Percentiles rank a stretch among this genome's conserved stretches.
These are phyloP conservation scores for Aselliscus stoliczkanus DNA, from an alignment of 2,797 vertebrate species.

Conservation along the genomic window DNA sequence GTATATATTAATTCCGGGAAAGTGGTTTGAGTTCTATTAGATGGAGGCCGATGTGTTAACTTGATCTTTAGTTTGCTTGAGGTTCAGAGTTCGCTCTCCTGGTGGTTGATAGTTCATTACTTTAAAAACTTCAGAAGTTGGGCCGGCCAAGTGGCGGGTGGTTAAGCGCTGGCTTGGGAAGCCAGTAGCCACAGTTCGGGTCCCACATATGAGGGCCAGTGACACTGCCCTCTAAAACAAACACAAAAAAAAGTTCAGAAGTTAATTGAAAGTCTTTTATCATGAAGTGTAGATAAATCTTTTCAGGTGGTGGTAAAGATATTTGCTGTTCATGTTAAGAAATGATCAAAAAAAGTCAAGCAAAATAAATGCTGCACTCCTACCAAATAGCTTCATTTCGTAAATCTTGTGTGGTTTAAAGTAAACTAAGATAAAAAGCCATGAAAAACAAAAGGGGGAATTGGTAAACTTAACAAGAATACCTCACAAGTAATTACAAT, in stretches of 20 bases:
- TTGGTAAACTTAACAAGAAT: conserved; percentile 53
- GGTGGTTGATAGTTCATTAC: neutral
- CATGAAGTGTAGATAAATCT: neutral
- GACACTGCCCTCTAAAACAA: no score
- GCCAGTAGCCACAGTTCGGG: no score
- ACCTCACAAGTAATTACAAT: conserved; percentile 66
- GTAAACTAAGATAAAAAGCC: conserved; percentile 63
- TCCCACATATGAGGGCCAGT: no score
- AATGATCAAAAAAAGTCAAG: conserved; percentile 36
- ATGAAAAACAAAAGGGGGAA: neutral
- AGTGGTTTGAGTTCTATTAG: conserved; percentile 22
- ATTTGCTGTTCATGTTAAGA: conserved; percentile 54
- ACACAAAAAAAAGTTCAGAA: conserved; percentile 23
- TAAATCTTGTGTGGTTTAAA: conserved; percentile 62
- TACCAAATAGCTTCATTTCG: conserved; percentile 50
- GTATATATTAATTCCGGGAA: conserved; percentile 24
- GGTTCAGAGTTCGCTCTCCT: conserved; percentile 28
- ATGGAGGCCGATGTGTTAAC: neutral
- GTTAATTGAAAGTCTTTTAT: conserved; percentile 29
- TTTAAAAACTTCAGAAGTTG: conserved; percentile 33
- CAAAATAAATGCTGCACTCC: conserved; percentile 41
- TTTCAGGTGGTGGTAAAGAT: neutral
- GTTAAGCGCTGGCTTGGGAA: no score
- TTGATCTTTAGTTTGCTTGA: conserved; percentile 39
- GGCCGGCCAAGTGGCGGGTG: no score